Conservation (phyloP, 2,888 invertebrate genomes). For the Bellardia bayeri region DNA sequence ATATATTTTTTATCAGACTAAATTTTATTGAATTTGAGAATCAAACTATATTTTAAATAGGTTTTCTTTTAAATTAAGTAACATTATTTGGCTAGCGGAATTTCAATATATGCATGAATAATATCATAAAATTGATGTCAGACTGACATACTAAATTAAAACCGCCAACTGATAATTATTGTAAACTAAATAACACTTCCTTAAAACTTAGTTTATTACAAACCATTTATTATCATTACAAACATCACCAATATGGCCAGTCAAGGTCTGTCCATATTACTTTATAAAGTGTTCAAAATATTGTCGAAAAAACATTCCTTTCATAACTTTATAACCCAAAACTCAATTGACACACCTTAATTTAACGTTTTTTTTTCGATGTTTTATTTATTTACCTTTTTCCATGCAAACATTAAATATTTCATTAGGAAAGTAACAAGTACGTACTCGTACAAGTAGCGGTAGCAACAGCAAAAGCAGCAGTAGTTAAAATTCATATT, state of each 20-base stretch:
- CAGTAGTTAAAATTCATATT: not conserved
- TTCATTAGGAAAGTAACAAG: constrained; percentile 50
- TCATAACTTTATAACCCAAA: constrained; percentile 24
- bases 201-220: not conserved
- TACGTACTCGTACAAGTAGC: not conserved
- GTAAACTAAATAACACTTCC: not conserved
- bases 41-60: too few relatives aligned
- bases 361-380: not conserved
- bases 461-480: constrained; percentile 14
- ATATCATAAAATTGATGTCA: too few relatives aligned
- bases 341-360: constrained; percentile 54
- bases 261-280: constrained; percentile 3
- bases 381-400: not conserved
- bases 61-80: too few relatives aligned
- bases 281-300: constrained; percentile 1
- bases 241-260: constrained; percentile 13
- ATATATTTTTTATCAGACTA: too few relatives aligned
- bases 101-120: too few relatives aligned
- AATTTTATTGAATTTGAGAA: too few relatives aligned
- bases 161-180: too few relatives aligned
- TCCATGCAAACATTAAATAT: not conserved
- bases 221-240: not conserved
- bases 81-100: too few relatives aligned
- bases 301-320: constrained; percentile 15
- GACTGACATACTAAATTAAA: too few relatives aligned